phyloP scores from a whole-genome alignment of 2,113 vertebrate genomes.

The Etheostoma spectabile region DNA sequence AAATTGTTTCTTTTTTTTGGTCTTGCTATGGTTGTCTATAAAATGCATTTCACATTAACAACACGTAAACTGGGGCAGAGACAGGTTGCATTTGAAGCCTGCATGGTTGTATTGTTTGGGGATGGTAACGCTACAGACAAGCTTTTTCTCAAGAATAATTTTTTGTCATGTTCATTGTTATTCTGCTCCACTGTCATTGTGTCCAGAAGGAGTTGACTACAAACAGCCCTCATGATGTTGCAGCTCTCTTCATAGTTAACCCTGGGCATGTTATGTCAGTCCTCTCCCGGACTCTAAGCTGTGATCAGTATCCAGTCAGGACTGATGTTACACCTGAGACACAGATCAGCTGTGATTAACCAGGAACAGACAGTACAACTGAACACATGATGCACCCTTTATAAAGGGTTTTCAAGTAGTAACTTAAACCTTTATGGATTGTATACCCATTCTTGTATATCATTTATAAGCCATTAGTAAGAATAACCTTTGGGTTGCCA shows the following conservation, averaged over 20 bases:
- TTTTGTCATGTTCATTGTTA: slow-evolving; percentile 7
- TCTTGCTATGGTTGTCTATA: background rate
- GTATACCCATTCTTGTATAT: background rate
- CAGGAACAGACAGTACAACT: background rate
- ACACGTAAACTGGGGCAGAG: background rate
- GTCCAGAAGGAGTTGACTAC: background rate
- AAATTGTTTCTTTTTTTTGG: background rate
- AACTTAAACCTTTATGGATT: background rate
- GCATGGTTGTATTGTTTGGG: background rate
- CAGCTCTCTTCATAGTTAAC: slow-evolving; percentile 10
- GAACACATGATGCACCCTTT: background rate
- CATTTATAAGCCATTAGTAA: background rate
- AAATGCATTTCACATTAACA: background rate
- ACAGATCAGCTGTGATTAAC: slow-evolving; percentile 19
- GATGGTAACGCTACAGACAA: background rate
- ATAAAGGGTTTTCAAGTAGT: background rate
- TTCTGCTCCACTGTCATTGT: slow-evolving; percentile 11
- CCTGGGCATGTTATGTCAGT: background rate
- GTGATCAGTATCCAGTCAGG: slow-evolving; percentile 21
- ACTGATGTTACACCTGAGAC: slow-evolving; percentile 12
- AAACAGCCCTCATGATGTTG: background rate
- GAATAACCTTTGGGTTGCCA: background rate
- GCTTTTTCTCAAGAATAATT: background rate
- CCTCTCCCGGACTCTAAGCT: background rate
- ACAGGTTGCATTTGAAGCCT: background rate